phyloP scores from a whole-genome alignment of 37 sponge, comb jelly and placozoan species.

The Petrosia ficiformis region DNA sequence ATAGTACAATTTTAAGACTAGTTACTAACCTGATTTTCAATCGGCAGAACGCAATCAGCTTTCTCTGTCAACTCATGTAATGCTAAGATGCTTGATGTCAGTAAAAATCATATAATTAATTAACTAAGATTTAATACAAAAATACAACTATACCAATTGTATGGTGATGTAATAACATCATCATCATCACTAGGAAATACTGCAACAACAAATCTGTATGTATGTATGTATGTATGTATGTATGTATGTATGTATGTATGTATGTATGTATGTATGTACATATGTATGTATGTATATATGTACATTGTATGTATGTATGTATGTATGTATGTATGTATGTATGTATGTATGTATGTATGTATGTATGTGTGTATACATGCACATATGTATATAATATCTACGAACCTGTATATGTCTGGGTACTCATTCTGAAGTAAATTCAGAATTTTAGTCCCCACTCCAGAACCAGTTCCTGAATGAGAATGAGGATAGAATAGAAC shows the following conservation, averaged over 20 bases:
- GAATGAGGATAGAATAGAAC: background rate
- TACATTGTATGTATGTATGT: background rate
- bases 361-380: background rate
- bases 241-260: too few relatives aligned
- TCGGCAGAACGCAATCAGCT: conserved; percentile 95
- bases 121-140: background rate
- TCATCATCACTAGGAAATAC: conserved; percentile 96
- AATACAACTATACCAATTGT: conserved; percentile 75
- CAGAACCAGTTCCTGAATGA: conserved; percentile 95
- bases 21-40: conserved; percentile 87
- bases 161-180: conserved; percentile 99
- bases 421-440: conserved; percentile 84
- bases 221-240: background rate
- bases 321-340: background rate
- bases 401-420: conserved; percentile 83
- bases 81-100: conserved; percentile 81
- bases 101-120: background rate
- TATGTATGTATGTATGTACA: background rate
- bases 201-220: conserved; percentile 70
- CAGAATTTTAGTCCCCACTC: conserved; percentile 85
- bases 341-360: too few relatives aligned
- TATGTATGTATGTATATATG: background rate
- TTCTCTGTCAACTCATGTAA: conserved; percentile 82
- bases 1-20: background rate
- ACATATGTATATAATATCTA: background rate